Evolutionary conservation across 1,140 invertebrate genomes (phyloP).

Genomic region (Hypothenemus hampei): DNA sequence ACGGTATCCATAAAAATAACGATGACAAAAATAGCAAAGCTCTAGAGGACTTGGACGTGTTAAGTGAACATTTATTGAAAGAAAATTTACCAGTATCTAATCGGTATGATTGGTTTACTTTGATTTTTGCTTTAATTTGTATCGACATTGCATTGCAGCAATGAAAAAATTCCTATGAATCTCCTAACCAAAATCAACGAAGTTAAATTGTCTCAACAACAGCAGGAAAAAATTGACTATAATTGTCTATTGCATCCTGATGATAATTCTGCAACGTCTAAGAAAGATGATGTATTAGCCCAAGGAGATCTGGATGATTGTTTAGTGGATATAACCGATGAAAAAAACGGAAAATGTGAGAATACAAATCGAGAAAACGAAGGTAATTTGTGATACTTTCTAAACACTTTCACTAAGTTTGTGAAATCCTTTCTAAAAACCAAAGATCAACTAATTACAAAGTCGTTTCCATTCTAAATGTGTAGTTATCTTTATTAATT

Average conservation of each 20-base stretch:
- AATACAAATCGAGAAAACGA: neutral
- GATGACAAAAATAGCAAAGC: constrained; percentile 52
- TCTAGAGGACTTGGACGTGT: constrained; percentile 68
- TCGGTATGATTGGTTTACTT: no score
- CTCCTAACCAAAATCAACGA: constrained; percentile 42
- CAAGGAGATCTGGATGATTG: constrained; percentile 47
- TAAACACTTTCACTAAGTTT: no score
- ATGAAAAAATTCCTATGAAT: constrained; percentile 68
- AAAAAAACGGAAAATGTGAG: neutral
- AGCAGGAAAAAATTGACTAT: constrained; percentile 32
- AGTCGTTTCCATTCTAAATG: no score
- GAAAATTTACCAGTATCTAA: constrained; percentile 54
- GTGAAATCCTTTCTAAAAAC: no score
- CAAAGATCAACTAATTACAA: no score
- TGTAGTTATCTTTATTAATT: no score
- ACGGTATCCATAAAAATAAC: constrained; percentile 32
- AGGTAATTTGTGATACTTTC: no score
- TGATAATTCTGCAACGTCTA: no score
- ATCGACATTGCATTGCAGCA: no score
- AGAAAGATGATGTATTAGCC: constrained; percentile 12
- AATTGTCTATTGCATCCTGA: constrained; percentile 32
- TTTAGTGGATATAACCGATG: constrained; percentile 51
- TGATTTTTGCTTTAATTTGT: neutral
- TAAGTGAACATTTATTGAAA: constrained; percentile 68
- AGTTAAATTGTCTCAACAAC: constrained; percentile 22